A percentile compares a stretch with the other conserved stretches of the same genome.
Conservation (phyloP, 30 jellyfish, hydroid and myxozoan species). For the Turritopsis dohrnii region DNA sequence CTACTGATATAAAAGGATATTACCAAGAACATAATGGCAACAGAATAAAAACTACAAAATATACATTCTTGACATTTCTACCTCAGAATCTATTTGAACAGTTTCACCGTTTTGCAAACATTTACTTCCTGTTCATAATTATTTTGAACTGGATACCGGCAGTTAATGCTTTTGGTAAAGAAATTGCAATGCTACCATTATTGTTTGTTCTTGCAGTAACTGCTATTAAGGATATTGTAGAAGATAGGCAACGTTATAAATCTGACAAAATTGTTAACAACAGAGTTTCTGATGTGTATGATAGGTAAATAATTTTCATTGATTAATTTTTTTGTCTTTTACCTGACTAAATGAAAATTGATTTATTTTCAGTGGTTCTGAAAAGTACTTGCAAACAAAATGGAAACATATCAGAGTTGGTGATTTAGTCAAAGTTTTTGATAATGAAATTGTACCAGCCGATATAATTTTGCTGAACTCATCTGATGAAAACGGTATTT, state of each 20-base stretch:
- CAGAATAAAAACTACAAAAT: constrained; percentile 79
- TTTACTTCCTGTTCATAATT: constrained; percentile 60
- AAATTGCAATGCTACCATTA: constrained; percentile 95
- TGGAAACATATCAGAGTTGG: constrained; percentile 83
- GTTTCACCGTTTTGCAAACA: constrained; percentile 93
- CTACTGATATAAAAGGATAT: constrained; percentile 7
- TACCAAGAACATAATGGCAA: constrained; percentile 41
- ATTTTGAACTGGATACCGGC: constrained; percentile 92
- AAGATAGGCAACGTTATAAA: constrained; percentile 75
- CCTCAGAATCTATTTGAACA: constrained; percentile 93
- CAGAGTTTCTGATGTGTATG: constrained; percentile 48
- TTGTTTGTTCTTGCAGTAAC: constrained; percentile 90
- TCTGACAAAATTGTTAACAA: constrained; percentile 75
- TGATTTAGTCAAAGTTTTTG: constrained; percentile 54
- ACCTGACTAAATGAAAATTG: not conserved
- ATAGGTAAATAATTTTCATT: constrained; percentile 41
- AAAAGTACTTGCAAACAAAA: constrained; percentile 33
- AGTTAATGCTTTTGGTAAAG: constrained; percentile 96
- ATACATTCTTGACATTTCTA: constrained; percentile 68
- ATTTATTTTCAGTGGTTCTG: constrained; percentile 36
- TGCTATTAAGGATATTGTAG: constrained; percentile 84
- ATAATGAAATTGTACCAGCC: constrained; percentile 82
- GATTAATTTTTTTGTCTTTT: not conserved
- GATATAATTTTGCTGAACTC: constrained; percentile 70
- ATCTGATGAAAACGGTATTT: constrained; percentile 73